Base-by-base conservation (phyloP, 2,797 vertebrate genomes). In the Ptychobarbus kaznakovi region DNA sequence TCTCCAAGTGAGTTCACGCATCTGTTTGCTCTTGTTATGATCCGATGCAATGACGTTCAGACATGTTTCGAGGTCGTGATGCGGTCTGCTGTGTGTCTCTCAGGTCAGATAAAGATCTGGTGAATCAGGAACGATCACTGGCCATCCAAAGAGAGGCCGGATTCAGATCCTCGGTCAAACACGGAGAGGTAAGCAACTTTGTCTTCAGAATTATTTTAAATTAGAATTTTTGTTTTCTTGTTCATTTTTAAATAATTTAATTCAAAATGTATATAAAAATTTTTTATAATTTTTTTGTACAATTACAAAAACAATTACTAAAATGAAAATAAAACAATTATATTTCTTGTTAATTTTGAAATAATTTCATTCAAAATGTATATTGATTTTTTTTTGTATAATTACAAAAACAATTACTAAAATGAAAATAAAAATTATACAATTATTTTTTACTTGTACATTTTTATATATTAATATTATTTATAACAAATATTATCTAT, bases 1-100 rank as follows among this genome's bases (percentile, higher is more conserved):
- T 95, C 89, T 82, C 93, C 53, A 94, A 94, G 97, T 99, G 92
- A 98, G 98, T 86, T 28, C 9, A 28, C n/a, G 0, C 51, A 53
- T 53, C 2, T 53, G 16, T 51, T 51, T 53, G 51, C 51, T 2
- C 16, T 6, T 6, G 49, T 51, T 51, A 6, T 73, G 38, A 12
- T 25, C 10, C 12, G 10, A 61, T 58, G 56, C 10, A 4, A 1
- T 58, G 28, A n/a, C 11, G 0, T 18, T 32, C 9, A 28, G 16
- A 51, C 22, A 15, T 53, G 0, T 53, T 42, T 0, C 11, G 7
- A 5, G n/a, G 51, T 53, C 42, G n/a, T 25, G 75, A 4, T 32
- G 6, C 16, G 73, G 8, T 53, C 12, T 53, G 25, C n/a, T 56
- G 4, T 61, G 56, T 79, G 22, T 49, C 32, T 49, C 92, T 85